Evolutionary conservation across 2,888 invertebrate species (phyloP).

Genomic region (Elmis aenea): DNA sequence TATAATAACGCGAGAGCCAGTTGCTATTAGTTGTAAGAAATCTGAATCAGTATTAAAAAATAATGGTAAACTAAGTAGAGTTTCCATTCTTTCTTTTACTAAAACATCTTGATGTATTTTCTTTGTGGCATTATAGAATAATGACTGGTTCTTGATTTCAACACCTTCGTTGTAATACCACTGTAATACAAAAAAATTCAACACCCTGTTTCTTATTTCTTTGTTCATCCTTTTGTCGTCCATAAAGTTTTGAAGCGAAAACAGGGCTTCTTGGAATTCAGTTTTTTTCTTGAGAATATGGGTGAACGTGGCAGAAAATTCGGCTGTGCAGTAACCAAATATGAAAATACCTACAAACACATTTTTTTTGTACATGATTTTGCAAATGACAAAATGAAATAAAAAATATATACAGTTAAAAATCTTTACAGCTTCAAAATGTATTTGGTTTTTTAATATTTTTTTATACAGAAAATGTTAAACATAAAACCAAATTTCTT

Average conservation of each 20-base stretch:
- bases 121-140: conserved; percentile 36
- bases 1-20: conserved; percentile 48
- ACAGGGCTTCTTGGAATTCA: conserved; percentile 50
- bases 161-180: conserved; percentile 52
- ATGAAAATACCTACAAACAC: conserved; percentile 48
- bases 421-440: too few relatives aligned
- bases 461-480: too few relatives aligned
- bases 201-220: conserved; percentile 48
- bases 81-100: conserved; percentile 50
- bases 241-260: conserved; percentile 51
- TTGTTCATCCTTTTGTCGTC: conserved; percentile 49
- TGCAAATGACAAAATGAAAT: too few relatives aligned
- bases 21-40: conserved; percentile 18
- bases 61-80: conserved; percentile 48
- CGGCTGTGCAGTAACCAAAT: conserved; percentile 51
- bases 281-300: conserved; percentile 50
- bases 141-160: conserved; percentile 9
- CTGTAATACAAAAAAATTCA: conserved; percentile 51
- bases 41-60: conserved; percentile 48
- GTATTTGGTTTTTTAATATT: too few relatives aligned
- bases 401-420: too few relatives aligned
- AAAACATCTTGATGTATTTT: conserved; percentile 50
- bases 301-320: conserved; percentile 50
- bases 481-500: too few relatives aligned
- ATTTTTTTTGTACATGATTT: too few relatives aligned